Evolutionary conservation across 2,113 vertebrate species (phyloP), one percentile per base, ranked within the genome.

Genomic region (Picathartes gymnocephalus): DNA sequence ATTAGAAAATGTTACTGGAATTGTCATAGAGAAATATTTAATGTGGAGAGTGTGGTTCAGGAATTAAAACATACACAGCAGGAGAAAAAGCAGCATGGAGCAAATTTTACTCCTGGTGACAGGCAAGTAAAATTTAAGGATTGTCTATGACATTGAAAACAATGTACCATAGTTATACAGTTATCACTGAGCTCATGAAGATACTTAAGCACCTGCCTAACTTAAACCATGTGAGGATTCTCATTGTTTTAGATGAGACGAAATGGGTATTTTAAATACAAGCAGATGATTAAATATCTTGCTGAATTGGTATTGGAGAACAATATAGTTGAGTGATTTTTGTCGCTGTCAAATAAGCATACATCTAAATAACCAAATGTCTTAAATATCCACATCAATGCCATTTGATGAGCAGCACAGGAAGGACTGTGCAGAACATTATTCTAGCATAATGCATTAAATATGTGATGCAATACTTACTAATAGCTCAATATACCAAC

Each of bases 1-100:
- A 98, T 98, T 97, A 98, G 97, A 97, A 98, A 97, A 97, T 94
- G 95, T 97, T 98, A 96, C 97, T 96, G 96, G 96, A 97, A 97
- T 96, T 97, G 97, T 97, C 96, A 96, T 56, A 95, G 89, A 96
- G 92, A 97, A 98, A 97, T 94, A 94, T 83, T 88, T 71, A 84
- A 93, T 76, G 90, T 72, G 77, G 86, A 97, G 84, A 73, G 88
- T 87, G 79, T 58, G 76, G 86, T 89, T 95, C 92, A 88, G 92
- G 96, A 97, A 97, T 97, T 86, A 96, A 96, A 94, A 94, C 77
- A 92, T 64, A 72, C 81, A 72, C 94, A 96, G 95, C 88, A 65
- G 86, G 94, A 95, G 51, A 77, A 87, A 93, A 85, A 74, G 57
- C 95, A 93, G 37, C 91, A 82, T 93, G 84, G 57, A 69, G 76